Conservation (phyloP, 2,113 vertebrate genomes). For the Oreocharis arfaki region DNA sequence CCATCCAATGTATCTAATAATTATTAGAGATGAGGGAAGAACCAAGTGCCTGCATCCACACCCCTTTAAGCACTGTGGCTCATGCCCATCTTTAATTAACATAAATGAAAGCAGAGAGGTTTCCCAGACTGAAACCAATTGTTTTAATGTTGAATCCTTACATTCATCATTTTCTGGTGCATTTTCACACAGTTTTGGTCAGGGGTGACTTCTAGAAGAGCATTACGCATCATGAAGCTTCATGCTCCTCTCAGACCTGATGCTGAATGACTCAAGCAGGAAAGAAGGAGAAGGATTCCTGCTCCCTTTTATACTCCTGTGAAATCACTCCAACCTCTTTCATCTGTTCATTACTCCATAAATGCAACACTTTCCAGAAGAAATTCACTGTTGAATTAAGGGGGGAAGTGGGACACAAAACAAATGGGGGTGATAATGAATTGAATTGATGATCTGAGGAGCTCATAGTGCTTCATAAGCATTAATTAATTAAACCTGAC, state of each 20-base stretch:
- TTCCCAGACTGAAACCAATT: neutral
- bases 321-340: conserved; percentile 21
- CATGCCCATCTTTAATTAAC: neutral
- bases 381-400: conserved; percentile 26
- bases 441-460: conserved; percentile 49
- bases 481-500: conserved; percentile 52
- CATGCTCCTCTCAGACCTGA: neutral
- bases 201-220: neutral
- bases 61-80: neutral
- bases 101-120: neutral
- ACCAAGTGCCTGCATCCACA: neutral
- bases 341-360: conserved; percentile 24
- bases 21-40: conserved; percentile 29
- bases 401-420: conserved; percentile 19
- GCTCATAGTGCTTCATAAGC: conserved; percentile 35
- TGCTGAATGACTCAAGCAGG: neutral
- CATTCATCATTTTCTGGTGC: neutral
- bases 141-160: neutral
- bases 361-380: conserved; percentile 39
- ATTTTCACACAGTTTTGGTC: neutral
- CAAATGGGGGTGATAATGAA: conserved; percentile 51
- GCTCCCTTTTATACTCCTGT: neutral
- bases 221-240: neutral
- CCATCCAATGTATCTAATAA: conserved; percentile 33
- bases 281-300: neutral